These are phyloP conservation scores for Takifugu flavidus DNA, from an alignment of 2,113 vertebrate genomes.

Conservation along the genomic window DNA sequence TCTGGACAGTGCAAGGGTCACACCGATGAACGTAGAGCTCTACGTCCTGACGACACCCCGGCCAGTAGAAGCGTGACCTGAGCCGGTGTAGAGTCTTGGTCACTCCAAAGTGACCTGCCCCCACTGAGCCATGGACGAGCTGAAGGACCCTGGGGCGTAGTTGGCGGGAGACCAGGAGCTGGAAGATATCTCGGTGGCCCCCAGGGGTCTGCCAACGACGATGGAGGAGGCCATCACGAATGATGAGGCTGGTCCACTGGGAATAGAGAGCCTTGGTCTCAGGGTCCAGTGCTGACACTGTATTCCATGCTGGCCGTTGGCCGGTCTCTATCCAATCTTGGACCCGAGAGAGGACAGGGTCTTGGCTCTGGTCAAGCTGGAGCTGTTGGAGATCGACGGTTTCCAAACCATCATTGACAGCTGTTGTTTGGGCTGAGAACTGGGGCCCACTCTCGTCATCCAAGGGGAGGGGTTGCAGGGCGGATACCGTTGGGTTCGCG, in stretches of 20 bases:
- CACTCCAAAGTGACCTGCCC: background rate
- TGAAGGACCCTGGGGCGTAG: background rate
- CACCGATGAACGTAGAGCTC: background rate
- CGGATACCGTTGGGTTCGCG: too few species aligned
- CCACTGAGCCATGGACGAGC: background rate
- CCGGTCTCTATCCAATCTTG: background rate
- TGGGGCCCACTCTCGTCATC: too few species aligned
- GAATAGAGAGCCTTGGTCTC: background rate
- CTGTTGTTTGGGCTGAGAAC: too few species aligned
- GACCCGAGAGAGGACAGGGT: background rate
- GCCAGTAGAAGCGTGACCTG: background rate
- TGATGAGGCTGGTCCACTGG: background rate
- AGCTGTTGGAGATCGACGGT: too few species aligned
- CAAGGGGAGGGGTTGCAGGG: too few species aligned
- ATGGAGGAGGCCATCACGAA: background rate
- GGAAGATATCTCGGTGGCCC: background rate
- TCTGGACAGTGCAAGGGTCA: background rate
- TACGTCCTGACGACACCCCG: background rate
- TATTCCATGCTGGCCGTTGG: background rate
- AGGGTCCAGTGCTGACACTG: background rate
- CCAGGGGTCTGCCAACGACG: background rate
- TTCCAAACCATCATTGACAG: background rate
- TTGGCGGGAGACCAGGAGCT: background rate
- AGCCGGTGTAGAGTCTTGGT: background rate
- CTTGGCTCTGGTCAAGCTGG: background rate